A percentile compares a stretch with the other conserved stretches of the same genome.
Conservation (phyloP, 2,888 invertebrate species). For the Microchrysa polita region DNA sequence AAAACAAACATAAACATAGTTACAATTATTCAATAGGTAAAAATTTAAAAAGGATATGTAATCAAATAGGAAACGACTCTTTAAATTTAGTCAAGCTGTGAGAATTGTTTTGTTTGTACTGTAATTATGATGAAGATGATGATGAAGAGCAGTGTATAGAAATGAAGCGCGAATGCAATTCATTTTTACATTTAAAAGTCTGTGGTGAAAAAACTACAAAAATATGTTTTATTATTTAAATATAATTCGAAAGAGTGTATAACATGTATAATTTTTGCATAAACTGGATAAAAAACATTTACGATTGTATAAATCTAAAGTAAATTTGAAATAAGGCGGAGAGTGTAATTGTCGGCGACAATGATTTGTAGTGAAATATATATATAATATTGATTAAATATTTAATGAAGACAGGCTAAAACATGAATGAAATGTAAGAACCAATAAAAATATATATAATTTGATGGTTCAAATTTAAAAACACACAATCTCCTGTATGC, state of each 20-base stretch:
- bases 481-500: not conserved
- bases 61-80: conserved; percentile 7
- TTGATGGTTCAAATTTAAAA: not conserved
- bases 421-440: not conserved
- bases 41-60: not conserved
- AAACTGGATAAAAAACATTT: conserved; percentile 7
- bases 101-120: conserved; percentile 17
- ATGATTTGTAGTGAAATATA: conserved; percentile 41
- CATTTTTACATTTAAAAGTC: conserved; percentile 11
- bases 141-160: not conserved
- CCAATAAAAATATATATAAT: conserved; percentile 13
- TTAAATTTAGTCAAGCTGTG: conserved; percentile 32
- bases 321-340: not conserved
- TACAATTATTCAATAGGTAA: conserved; percentile 14
- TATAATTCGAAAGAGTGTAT: conserved; percentile 3
- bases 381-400: conserved; percentile 31
- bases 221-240: conserved; percentile 34
- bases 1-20: not conserved
- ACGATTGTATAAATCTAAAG: conserved; percentile 11
- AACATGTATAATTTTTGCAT: not conserved
- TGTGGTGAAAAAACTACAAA: conserved; percentile 1
- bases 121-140: not conserved
- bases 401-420: conserved; percentile 21
- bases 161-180: not conserved
- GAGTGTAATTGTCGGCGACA: conserved; percentile 29